A percentile compares a stretch with the other conserved stretches of the same genome.
These are phyloP conservation scores for Sceloporus tristichus DNA, from an alignment of 2,113 vertebrate species.

Conservation along the genomic window DNA sequence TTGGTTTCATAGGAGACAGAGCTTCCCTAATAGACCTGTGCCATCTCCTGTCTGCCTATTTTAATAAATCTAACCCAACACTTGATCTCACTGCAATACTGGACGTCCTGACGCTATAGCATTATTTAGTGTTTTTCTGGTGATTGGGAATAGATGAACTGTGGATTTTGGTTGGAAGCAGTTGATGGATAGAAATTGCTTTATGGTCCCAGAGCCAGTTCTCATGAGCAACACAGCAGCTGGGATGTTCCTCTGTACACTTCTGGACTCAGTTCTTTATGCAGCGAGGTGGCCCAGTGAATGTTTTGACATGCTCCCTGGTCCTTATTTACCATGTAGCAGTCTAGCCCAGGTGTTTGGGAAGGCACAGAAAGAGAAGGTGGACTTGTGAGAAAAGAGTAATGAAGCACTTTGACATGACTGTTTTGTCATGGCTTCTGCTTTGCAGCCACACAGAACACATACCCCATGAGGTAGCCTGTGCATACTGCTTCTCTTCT, in stretches of 20 bases:
- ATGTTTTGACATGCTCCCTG: not conserved
- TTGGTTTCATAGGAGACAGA: too few relatives aligned
- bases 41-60: too few relatives aligned
- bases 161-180: not conserved
- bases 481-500: not conserved
- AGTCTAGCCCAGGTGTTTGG: not conserved
- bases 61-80: too few relatives aligned
- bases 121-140: constrained; percentile 18
- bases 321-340: not conserved
- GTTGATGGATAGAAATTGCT: not conserved
- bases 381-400: not conserved
- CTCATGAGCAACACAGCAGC: not conserved
- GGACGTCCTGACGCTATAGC: constrained; percentile 36
- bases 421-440: not conserved
- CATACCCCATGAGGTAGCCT: not conserved
- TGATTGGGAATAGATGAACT: not conserved
- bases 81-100: too few relatives aligned
- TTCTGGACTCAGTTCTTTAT: not conserved
- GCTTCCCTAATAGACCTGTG: too few relatives aligned
- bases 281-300: not conserved
- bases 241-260: too few relatives aligned
- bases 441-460: not conserved
- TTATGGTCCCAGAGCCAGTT: not conserved
- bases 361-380: not conserved
- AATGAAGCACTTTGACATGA: not conserved